Percentiles rank a stretch among this genome's conserved stretches.
These are phyloP conservation scores for Cirrhinus mrigala DNA, from an alignment of 2,797 vertebrate species.

Conservation along the genomic window DNA sequence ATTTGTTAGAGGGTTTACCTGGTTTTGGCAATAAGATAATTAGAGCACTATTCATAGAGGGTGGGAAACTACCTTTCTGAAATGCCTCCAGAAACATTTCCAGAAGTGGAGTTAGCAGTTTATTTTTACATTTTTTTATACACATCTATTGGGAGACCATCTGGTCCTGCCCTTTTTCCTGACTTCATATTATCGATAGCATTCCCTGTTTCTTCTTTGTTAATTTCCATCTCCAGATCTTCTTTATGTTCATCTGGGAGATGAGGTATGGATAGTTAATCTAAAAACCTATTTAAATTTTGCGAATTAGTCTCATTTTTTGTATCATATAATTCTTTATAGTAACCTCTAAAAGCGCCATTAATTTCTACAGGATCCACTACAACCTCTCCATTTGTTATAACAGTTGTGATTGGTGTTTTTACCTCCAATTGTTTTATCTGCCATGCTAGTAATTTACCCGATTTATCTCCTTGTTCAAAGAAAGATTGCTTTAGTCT, in stretches of 20 bases:
- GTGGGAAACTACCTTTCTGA: background rate
- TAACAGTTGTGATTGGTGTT: background rate
- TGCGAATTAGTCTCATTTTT: background rate
- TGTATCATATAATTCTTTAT: background rate
- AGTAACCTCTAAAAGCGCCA: background rate
- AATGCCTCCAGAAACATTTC: slow-evolving; percentile 5
- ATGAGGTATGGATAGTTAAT: background rate
- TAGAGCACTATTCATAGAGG: background rate
- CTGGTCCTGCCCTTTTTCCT: background rate
- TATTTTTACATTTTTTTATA: background rate
- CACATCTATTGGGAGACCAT: background rate
- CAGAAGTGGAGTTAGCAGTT: background rate
- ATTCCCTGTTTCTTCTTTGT: background rate
- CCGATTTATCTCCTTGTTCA: background rate
- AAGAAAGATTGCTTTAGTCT: background rate
- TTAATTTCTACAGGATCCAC: background rate
- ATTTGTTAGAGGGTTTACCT: background rate
- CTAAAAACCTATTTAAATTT: background rate
- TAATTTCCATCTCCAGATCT: background rate
- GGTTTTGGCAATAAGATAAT: background rate
- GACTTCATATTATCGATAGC: background rate
- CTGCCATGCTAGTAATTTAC: background rate
- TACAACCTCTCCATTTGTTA: background rate
- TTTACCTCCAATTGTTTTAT: background rate
- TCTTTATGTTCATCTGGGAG: background rate